These are phyloP conservation scores for Pentalonia nigronervosa DNA, from an alignment of 1,140 invertebrate genomes.

Conservation along the genomic window DNA sequence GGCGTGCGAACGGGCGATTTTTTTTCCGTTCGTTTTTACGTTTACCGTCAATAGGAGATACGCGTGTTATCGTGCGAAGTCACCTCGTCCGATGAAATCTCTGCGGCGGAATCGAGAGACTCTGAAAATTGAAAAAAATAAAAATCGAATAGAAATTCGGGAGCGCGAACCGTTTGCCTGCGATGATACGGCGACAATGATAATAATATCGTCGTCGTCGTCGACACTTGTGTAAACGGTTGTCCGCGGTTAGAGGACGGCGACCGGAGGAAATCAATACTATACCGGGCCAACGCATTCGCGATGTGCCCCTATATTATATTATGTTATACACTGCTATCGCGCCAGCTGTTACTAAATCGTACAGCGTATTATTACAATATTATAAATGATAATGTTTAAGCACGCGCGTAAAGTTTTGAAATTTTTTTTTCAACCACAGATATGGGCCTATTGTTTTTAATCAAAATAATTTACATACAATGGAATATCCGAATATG, in stretches of 20 bases:
- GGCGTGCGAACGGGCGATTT: too few relatives aligned
- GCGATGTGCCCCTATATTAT: not conserved
- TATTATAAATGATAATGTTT: not conserved
- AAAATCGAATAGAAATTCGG: not conserved
- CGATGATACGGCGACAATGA: not conserved
- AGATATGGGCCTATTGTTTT: not conserved
- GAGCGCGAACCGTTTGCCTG: not conserved
- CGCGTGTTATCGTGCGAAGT: not conserved
- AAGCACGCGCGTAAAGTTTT: not conserved
- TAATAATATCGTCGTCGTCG: not conserved
- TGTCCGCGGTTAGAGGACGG: not conserved
- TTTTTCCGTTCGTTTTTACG: not conserved
- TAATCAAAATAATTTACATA: conserved; percentile 1
- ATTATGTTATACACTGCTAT: not conserved
- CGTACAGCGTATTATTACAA: too few relatives aligned
- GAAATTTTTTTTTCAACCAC: not conserved
- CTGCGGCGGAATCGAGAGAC: not conserved
- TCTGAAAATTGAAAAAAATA: not conserved
- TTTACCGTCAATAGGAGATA: not conserved
- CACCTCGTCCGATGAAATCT: not conserved
- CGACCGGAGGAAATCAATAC: conserved; percentile 8
- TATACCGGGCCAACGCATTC: not conserved
- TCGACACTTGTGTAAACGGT: not conserved
- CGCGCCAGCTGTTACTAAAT: not conserved
- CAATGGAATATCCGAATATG: too few relatives aligned